Percentiles rank a stretch among this genome's conserved stretches.
phyloP scores from a whole-genome alignment of 2,113 vertebrate species.

The Lethenteron camtschaticum region DNA sequence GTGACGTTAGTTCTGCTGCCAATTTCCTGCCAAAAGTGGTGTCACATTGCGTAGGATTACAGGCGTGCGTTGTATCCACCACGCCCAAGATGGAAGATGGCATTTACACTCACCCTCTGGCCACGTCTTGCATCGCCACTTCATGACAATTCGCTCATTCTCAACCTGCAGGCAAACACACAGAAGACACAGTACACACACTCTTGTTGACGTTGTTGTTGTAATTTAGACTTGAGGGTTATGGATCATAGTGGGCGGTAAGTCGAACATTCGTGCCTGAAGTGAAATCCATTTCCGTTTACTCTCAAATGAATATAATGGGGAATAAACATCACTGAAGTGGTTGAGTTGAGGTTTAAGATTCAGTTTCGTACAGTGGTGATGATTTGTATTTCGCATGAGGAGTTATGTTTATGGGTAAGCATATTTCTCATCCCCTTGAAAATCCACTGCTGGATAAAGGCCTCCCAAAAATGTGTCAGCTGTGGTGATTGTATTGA shows the following conservation, averaged over 20 bases:
- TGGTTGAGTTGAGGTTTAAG: conserved; percentile 5
- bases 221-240: background rate
- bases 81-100: too few relatives aligned
- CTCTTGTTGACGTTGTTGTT: background rate
- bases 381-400: too few relatives aligned
- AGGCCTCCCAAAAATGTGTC: too few relatives aligned
- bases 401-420: too few relatives aligned
- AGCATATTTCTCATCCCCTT: too few relatives aligned
- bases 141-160: conserved; percentile 56
- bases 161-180: conserved; percentile 28
- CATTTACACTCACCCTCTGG: conserved; percentile 37
- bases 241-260: background rate
- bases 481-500: too few relatives aligned
- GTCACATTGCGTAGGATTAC: too few relatives aligned
- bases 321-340: too few relatives aligned
- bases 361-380: background rate
- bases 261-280: background rate
- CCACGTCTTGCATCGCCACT: conserved; percentile 80
- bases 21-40: too few relatives aligned
- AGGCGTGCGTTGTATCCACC: too few relatives aligned
- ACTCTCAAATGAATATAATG: background rate
- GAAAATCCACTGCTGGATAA: too few relatives aligned
- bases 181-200: conserved; percentile 8
- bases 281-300: conserved; percentile 8
- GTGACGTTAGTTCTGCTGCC: too few relatives aligned